These are phyloP conservation scores for Frieseomelitta varia DNA, from an alignment of 1,140 invertebrate species.

Conservation along the genomic window DNA sequence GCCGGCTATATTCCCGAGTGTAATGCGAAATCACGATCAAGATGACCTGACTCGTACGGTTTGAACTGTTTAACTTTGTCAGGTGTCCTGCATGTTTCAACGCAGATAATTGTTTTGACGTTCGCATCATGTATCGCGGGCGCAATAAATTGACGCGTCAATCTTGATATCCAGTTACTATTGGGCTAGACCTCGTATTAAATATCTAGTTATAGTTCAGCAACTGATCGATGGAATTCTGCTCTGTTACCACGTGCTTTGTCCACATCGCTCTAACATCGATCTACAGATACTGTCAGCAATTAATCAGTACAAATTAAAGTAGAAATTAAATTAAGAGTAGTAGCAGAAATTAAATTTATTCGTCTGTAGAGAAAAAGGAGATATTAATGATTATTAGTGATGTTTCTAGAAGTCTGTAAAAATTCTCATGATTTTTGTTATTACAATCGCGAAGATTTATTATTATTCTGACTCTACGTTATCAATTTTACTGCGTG, in stretches of 20 bases:
- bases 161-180: slow-evolving; percentile 27
- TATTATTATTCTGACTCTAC: background rate
- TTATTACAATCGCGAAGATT: background rate
- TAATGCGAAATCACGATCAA: background rate
- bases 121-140: background rate
- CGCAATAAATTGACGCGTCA: slow-evolving; percentile 41
- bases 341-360: background rate
- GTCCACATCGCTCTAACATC: background rate
- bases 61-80: slow-evolving; percentile 45
- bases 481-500: background rate
- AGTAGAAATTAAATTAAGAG: background rate
- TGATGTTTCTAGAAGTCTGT: background rate
- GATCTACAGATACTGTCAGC: background rate
- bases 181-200: background rate
- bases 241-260: background rate
- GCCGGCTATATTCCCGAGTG: background rate
- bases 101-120: slow-evolving; percentile 38
- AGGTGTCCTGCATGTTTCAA: background rate
- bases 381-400: background rate
- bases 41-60: background rate
- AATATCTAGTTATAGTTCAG: slow-evolving; percentile 2
- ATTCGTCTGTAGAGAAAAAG: background rate
- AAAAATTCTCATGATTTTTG: background rate
- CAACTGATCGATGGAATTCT: background rate
- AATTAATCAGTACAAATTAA: background rate